Evolutionary conservation across 1,140 invertebrate species (phyloP).

Genomic region (Hycleus cichorii): DNA sequence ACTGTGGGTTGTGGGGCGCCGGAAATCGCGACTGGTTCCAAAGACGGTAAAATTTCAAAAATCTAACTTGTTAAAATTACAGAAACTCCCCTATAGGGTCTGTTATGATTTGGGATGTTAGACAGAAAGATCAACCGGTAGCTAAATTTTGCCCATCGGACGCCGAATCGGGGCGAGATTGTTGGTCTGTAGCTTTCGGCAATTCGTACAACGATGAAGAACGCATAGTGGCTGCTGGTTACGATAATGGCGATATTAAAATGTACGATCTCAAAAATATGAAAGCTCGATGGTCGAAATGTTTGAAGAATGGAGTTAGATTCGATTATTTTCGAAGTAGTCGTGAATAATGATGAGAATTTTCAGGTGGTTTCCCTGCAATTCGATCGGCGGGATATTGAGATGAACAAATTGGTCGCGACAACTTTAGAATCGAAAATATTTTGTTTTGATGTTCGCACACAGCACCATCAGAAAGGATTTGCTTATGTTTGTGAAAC

Average conservation of each 20-base stretch:
- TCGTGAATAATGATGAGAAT: too few relatives aligned
- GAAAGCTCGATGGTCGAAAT: constrained; percentile 81
- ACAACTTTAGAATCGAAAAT: constrained; percentile 92
- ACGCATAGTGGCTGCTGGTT: constrained; percentile 79
- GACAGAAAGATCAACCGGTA: constrained; percentile 82
- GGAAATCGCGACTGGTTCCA: constrained; percentile 88
- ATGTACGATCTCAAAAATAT: constrained; percentile 88
- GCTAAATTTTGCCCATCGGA: constrained; percentile 68
- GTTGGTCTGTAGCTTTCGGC: constrained; percentile 83
- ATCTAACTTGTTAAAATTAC: neutral
- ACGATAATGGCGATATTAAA: constrained; percentile 95
- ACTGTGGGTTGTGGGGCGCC: constrained; percentile 79
- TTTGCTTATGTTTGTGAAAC: constrained; percentile 73
- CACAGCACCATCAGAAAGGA: constrained; percentile 80
- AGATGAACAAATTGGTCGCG: constrained; percentile 91
- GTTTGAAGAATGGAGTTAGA: constrained; percentile 77
- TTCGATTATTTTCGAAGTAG: too few relatives aligned
- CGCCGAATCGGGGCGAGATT: constrained; percentile 63
- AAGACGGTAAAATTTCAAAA: constrained; percentile 62
- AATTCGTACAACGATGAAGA: constrained; percentile 83
- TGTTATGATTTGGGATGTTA: constrained; percentile 92
- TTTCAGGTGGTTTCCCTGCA: constrained; percentile 65
- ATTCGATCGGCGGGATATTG: constrained; percentile 90
- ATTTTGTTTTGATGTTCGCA: constrained; percentile 82
- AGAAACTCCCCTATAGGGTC: constrained; percentile 47